Evolutionary conservation across 2,888 invertebrate species (phyloP), one percentile per base, ranked within the genome.

Genomic region (Latheticus oryzae): DNA sequence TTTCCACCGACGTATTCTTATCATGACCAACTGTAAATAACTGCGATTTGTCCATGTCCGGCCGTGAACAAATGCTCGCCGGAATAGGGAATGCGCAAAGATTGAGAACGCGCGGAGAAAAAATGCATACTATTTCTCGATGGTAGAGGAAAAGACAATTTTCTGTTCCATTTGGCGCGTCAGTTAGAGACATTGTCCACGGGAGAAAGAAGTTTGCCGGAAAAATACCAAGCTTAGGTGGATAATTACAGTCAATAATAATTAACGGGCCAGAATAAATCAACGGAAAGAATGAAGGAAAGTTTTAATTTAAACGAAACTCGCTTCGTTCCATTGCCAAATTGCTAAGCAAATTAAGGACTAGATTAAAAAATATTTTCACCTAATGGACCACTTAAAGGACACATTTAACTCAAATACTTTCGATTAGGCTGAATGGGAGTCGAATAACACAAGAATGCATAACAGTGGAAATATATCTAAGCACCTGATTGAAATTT

Each of bases 111-210:
- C 74, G 40, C 35, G 16, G 51, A 70, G 72, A 76, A 78, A 78
- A 78, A 79, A 79, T 76, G 76, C 74, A 75, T 74, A 74, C 73
- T 68, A 74, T 76, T 74, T 73, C 72, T 70, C 67, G 73, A 70
- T 69, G 67, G 68, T 67, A 68, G 65, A 63, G 72, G 68, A 71
- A 71, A 74, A 78, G 79, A 79, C 79, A 80, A 80, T 80, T 80
- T 80, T 80, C 80, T 77, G 73, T 77, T 70, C 77, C 79, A 80
- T 80, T 79, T 78, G 72, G 70, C 75, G 71, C 76, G 78, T 79
- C 77, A 71, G 75, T 78, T 75, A 71, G 60, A 67, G 62, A 53
- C 69, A 62, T 63, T 73, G 73, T 72, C 73, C 73, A 72, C 67
- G 69, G 64, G 58, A 61, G 64, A 66, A 40, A 59, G 23, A 35